These are phyloP conservation scores for Semibalanus balanoides DNA, from an alignment of 1,140 invertebrate species.

Conservation along the genomic window DNA sequence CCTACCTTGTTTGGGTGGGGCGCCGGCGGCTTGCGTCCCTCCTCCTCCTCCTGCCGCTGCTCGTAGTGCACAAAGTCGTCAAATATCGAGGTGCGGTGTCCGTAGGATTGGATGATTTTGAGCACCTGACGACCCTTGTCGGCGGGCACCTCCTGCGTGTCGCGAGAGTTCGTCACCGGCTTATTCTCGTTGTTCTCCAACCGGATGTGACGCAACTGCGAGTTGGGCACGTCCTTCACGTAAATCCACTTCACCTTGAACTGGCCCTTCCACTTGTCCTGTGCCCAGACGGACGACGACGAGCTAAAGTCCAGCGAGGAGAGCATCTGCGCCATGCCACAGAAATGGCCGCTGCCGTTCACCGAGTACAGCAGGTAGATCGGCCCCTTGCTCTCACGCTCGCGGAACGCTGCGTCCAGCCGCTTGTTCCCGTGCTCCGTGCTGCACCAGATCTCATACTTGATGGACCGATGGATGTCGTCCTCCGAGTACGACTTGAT, in stretches of 20 bases:
- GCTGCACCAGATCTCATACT: slow-evolving; percentile 98
- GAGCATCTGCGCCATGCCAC: slow-evolving; percentile 96
- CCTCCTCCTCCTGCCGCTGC: slow-evolving; percentile 88
- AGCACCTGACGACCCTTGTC: slow-evolving; percentile 70
- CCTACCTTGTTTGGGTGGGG: no score
- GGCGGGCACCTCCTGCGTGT: slow-evolving; percentile 91
- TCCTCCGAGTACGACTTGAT: slow-evolving; percentile 98
- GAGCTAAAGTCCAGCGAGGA: slow-evolving; percentile 71
- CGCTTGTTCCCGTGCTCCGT: slow-evolving; percentile 95
- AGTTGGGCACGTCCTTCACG: slow-evolving; percentile 81
- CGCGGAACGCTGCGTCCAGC: slow-evolving; percentile 77
- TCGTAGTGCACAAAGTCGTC: slow-evolving; percentile 98
- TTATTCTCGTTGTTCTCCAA: slow-evolving; percentile 98
- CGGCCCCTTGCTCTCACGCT: slow-evolving; percentile 50
- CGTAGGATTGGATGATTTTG: slow-evolving; percentile 72
- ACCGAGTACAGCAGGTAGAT: slow-evolving; percentile 93
- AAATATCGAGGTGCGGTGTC: slow-evolving; percentile 89
- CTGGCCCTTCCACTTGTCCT: slow-evolving; percentile 49
- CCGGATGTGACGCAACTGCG: slow-evolving; percentile 71
- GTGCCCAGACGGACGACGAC: slow-evolving; percentile 32
- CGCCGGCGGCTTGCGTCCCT: slow-evolving; percentile 32
- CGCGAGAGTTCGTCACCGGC: slow-evolving; percentile 91
- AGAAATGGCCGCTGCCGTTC: slow-evolving; percentile 95
- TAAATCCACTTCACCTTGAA: slow-evolving; percentile 97
- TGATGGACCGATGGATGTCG: slow-evolving; percentile 95